Conservation (phyloP, 2,113 vertebrate species). For the Mustela lutreola region DNA sequence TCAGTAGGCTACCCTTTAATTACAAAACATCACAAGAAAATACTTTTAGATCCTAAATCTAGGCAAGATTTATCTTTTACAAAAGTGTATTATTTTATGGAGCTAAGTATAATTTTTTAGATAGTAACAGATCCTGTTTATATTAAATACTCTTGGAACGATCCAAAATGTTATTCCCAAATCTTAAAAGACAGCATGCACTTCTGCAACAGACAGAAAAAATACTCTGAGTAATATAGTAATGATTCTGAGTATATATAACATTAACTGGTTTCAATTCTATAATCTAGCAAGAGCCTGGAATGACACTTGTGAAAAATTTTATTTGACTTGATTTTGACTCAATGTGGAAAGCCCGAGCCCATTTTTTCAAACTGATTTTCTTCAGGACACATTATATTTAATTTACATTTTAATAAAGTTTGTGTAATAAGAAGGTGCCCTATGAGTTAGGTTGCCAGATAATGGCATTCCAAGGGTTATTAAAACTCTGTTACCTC, state of each 20-base stretch:
- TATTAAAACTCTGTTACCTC: constrained; percentile 38
- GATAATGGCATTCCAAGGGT: constrained; percentile 26
- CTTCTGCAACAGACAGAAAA: not conserved
- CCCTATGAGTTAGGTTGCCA: not conserved
- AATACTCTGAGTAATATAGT: not conserved
- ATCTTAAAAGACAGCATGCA: not conserved
- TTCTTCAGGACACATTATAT: constrained; percentile 13
- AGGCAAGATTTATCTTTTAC: not conserved
- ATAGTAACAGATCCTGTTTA: constrained; percentile 18
- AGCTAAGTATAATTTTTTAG: constrained; percentile 35
- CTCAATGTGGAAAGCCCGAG: constrained; percentile 16
- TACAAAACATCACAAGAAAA: constrained; percentile 41
- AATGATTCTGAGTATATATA: constrained; percentile 43
- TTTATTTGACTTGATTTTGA: constrained; percentile 41
- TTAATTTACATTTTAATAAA: constrained; percentile 61
- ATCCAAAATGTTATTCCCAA: not conserved
- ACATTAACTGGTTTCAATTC: constrained; percentile 49
- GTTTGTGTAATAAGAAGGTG: constrained; percentile 48
- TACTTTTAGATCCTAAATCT: constrained; percentile 1
- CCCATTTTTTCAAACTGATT: constrained; percentile 47
- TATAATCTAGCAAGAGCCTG: not conserved
- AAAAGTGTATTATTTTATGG: constrained; percentile 34
- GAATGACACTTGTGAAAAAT: constrained; percentile 27
- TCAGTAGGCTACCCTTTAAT: not conserved
- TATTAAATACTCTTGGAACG: not conserved